phyloP scores from a whole-genome alignment of 2,888 invertebrate genomes.

The Sesia bembeciformis region DNA sequence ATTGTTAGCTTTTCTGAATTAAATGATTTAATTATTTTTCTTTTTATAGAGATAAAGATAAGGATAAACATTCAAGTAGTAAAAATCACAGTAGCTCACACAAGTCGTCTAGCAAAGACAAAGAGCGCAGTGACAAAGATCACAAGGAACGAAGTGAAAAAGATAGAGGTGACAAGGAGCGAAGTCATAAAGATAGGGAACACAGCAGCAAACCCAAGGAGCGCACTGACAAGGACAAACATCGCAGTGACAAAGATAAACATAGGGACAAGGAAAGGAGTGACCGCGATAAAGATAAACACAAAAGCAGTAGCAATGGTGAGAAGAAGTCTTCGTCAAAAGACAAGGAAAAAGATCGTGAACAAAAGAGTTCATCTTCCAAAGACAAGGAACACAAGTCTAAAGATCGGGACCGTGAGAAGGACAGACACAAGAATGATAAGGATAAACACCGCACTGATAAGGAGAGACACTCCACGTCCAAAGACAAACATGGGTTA shows the following conservation, averaged over 20 bases:
- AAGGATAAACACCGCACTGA: constrained; percentile 65
- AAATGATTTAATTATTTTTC: constrained; percentile 3
- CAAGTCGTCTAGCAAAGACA: constrained; percentile 68
- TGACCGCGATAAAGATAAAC: constrained; percentile 47
- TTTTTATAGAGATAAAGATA: constrained; percentile 60
- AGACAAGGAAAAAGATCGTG: constrained; percentile 42
- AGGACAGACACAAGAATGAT: constrained; percentile 55
- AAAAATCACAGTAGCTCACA: constrained; percentile 73
- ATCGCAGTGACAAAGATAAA: constrained; percentile 35
- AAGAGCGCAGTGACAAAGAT: constrained; percentile 42
- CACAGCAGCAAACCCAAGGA: constrained; percentile 29
- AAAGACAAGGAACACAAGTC: constrained; percentile 66
- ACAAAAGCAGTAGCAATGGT: constrained; percentile 32
- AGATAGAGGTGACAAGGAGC: constrained; percentile 23
- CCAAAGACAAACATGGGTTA: constrained; percentile 75
- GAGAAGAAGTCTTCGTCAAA: constrained; percentile 54
- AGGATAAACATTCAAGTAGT: constrained; percentile 69
- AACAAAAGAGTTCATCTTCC: constrained; percentile 32
- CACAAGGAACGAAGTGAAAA: constrained; percentile 28
- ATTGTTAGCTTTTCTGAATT: neutral
- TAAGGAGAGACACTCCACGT: constrained; percentile 49
- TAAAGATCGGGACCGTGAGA: constrained; percentile 35
- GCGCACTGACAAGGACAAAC: constrained; percentile 45
- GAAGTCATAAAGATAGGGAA: constrained; percentile 40
- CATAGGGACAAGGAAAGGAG: constrained; percentile 34